Percentiles rank a stretch among this genome's conserved stretches.
Evolutionary conservation across 2,797 vertebrate species (phyloP).

Genomic region (Acipenser ruthenus): DNA sequence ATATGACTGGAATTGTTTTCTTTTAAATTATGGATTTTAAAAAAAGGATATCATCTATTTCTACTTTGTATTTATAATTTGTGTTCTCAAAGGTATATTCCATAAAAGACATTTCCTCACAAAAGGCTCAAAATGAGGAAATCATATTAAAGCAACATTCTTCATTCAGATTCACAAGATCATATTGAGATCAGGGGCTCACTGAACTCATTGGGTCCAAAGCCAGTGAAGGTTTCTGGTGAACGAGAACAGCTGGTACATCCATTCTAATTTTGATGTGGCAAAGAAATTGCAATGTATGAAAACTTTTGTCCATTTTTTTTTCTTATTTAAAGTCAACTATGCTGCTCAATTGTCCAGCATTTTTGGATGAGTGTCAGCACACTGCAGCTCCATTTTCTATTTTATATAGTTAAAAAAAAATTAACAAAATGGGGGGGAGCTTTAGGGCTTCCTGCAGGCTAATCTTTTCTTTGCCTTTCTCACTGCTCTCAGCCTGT

Average conservation of each 20-base stretch:
- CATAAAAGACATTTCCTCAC: too few species aligned
- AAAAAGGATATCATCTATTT: too few species aligned
- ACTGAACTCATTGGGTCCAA: neutral
- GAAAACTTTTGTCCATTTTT: neutral
- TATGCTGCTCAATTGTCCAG: neutral
- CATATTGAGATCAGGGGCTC: too few species aligned
- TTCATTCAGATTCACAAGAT: too few species aligned
- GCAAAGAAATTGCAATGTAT: neutral
- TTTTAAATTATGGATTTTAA: too few species aligned
- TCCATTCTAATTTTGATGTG: constrained; percentile 1
- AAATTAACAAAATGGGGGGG: neutral
- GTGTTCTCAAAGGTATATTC: too few species aligned
- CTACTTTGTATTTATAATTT: too few species aligned
- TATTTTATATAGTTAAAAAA: neutral
- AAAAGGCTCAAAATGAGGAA: too few species aligned
- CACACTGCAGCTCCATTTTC: neutral
- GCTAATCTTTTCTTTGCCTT: neutral
- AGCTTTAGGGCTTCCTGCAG: neutral
- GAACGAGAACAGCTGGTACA: neutral
- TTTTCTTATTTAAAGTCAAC: neutral
- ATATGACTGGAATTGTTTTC: too few species aligned
- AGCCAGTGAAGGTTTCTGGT: neutral
- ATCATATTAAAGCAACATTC: too few species aligned
- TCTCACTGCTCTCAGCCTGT: constrained; percentile 1
- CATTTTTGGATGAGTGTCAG: neutral